Evolutionary conservation across 2,888 invertebrate genomes (phyloP), one percentile per base, ranked within the genome.

Genomic region (Achlya flavicornis): DNA sequence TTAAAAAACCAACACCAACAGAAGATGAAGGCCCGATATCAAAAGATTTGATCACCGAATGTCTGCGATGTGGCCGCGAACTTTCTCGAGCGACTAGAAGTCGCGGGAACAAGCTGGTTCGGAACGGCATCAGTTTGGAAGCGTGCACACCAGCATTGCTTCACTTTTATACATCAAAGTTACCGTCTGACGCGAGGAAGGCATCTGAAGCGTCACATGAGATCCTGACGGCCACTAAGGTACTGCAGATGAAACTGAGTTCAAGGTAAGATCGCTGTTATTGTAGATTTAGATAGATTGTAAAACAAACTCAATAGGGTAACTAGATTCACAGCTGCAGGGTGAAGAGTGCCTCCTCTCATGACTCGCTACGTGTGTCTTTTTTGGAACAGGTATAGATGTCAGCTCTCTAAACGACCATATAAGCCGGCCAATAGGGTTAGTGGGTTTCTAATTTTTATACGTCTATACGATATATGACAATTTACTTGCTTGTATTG

Each of bases 1-100:
- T 26, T 26, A 26, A 38, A 10, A 41, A 59, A 10, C 3, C 16
- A 19, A 16, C 19, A 38, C 11, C 26, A 63, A 66, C 85, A 89
- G 80, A 91, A 94, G 81, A 94, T 89, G 78, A 95, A 90, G 87
- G 86, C 93, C 79, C 92, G 76, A 78, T 95, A 86, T 77, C 94
- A 86, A 72, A 94, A 92, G 78, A 95, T 86, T 79, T 97, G 94
- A 95, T 91, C 8, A 75, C 83, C 7, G 93, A 93, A 65, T 90
- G 90, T 57, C 75, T 89, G 7, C 83, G 84, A 66, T 83, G 86
- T 19, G 93, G 92, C 0, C 85, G 90, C 4, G 91, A 93, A 62
- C 75, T 93, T 2, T 79, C 89, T 60, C 79, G 83, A 61, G 87
- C 88, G 0, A 84, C 90, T 0, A 81, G 66, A n/a, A 77, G 81